Base-by-base conservation (phyloP, 2,797 vertebrate species). In the Presbytis comata region DNA sequence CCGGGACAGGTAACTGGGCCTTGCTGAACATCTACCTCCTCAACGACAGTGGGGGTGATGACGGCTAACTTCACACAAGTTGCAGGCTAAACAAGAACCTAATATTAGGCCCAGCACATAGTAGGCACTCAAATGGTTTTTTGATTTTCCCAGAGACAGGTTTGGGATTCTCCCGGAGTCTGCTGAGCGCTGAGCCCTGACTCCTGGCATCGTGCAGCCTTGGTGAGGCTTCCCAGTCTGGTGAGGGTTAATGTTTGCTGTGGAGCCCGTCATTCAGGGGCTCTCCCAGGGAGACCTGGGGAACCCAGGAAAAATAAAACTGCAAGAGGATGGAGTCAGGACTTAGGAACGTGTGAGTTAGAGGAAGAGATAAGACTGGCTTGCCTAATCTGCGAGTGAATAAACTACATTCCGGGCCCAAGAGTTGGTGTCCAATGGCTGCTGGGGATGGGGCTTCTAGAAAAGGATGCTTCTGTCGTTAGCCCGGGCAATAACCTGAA, bases 301-400 rank as follows among this genome's bases (percentile, higher is more conserved):
- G 19, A 70, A 36, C 64, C 39, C n/a, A 11, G 59, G 82, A 92
- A 61, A 48, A 57, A 46, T 24, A 81, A 41, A 91, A 36, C 14
- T 41, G 24, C 75, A 16, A 33, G 17, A 75, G 72, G 70, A 26
- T 9, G 9, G 14, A 93, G 75, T 92, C 83, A 93, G 91, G 44
- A 86, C 57, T 50, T 67, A 50, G 89, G 92, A 81, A 92, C 95
- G 93, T 89, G 61, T 22, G 44, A 64, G 79, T 57, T 26, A 16
- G 39, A 87, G 57, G 53, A 72, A 75, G 41, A 96, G 89, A 91
- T 28, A 90, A 87, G 55, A 10, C 41, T 1, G n/a, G 41, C 41
- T 87, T 33, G 16, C 44, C 80, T 75, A 9, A 44, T 83, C 64
- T 39, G 30, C 30, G n/a, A 41, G 55, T 19, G 30, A 87, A 12